These are phyloP conservation scores for Lissocephala sabroskyi DNA, from an alignment of 2,888 invertebrate species.

Conservation along the genomic window DNA sequence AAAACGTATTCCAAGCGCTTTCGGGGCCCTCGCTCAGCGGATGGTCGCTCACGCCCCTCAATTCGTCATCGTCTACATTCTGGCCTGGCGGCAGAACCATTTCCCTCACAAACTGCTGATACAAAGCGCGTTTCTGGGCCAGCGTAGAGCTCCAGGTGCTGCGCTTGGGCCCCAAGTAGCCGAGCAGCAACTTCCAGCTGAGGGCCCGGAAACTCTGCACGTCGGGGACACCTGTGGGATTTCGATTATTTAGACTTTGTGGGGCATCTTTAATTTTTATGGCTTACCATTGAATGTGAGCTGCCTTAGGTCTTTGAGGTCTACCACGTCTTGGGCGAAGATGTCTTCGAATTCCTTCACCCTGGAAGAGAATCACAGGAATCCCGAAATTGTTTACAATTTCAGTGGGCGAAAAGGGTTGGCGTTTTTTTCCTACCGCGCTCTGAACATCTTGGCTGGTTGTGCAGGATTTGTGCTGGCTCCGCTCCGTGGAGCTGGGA, in stretches of 20 bases:
- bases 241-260: no score
- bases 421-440: constrained; percentile 54
- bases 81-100: constrained; percentile 89
- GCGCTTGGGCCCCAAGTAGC: constrained; percentile 84
- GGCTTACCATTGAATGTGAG: constrained; percentile 86
- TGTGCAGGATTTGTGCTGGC: background rate
- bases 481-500: no score
- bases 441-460: constrained; percentile 65
- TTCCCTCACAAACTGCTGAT: constrained; percentile 89
- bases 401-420: background rate
- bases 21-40: constrained; percentile 95
- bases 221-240: constrained; percentile 92
- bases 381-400: constrained; percentile 9
- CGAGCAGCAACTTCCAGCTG: constrained; percentile 91
- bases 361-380: constrained; percentile 74
- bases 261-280: background rate
- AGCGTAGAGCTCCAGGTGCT: constrained; percentile 80
- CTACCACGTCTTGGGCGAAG: constrained; percentile 80
- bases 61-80: constrained; percentile 70
- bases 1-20: constrained; percentile 95
- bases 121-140: constrained; percentile 83
- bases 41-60: constrained; percentile 77
- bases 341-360: constrained; percentile 86
- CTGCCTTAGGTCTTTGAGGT: constrained; percentile 78
- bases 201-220: constrained; percentile 86